A percentile compares a stretch with the other conserved stretches of the same genome.
Conservation (phyloP, 2,797 vertebrate species). For the Characodon lateralis region DNA sequence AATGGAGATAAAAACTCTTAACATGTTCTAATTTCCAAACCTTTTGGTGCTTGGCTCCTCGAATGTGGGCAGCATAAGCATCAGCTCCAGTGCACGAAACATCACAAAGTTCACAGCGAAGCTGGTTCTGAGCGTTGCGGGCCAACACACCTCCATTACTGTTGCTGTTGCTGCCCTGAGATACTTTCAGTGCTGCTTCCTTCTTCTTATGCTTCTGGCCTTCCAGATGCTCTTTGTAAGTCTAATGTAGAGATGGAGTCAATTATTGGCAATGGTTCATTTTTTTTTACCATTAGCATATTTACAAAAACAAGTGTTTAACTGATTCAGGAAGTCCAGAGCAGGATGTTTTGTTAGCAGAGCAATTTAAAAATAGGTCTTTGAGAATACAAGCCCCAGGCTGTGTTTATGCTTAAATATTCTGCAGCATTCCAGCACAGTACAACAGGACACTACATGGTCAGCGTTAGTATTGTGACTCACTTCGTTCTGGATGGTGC, state of each 20-base stretch:
- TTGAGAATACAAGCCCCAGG: too few species aligned
- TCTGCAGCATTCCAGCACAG: too few species aligned
- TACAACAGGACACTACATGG: too few species aligned
- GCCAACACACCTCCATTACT: conserved; percentile 82
- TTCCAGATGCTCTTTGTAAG: conserved; percentile 97
- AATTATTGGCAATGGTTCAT: background rate
- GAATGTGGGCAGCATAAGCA: conserved; percentile 95
- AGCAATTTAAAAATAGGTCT: too few species aligned
- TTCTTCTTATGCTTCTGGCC: conserved; percentile 99
- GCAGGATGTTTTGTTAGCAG: too few species aligned
- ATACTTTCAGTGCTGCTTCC: conserved; percentile 92
- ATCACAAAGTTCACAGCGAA: conserved; percentile 96
- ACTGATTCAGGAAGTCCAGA: too few species aligned
- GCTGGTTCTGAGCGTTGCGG: conserved; percentile 93
- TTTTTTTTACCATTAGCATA: background rate
- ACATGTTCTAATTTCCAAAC: conserved; percentile 62
- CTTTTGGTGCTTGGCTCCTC: conserved; percentile 98
- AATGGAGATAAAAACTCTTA: background rate
- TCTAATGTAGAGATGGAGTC: conserved; percentile 71
- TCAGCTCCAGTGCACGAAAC: conserved; percentile 97
- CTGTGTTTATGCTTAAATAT: too few species aligned
- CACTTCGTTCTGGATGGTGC: too few species aligned
- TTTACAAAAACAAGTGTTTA: background rate
- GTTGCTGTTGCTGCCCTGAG: conserved; percentile 85
- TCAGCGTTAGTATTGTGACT: too few species aligned